phyloP scores from a whole-genome alignment of 2,113 vertebrate species.

The Cyanoderma ruficeps region DNA sequence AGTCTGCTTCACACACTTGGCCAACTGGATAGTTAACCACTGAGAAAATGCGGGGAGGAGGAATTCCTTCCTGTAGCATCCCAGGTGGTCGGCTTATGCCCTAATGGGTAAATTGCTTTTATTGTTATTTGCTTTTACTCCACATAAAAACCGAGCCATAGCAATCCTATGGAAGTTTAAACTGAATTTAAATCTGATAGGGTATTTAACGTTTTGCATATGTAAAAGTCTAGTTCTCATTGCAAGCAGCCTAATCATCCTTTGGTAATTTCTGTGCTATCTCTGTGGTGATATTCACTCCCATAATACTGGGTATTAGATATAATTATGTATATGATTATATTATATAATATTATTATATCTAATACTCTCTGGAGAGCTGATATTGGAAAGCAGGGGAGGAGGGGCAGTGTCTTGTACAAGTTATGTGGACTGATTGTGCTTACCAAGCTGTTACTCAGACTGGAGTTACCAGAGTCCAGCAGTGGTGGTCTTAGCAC shows the following conservation, averaged over 20 bases:
- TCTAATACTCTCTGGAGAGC: neutral
- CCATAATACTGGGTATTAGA: neutral
- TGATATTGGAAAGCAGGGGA: neutral
- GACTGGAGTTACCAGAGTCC: neutral
- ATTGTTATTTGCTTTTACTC: neutral
- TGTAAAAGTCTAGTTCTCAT: neutral
- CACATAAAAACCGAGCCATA: neutral
- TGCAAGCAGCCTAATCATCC: neutral
- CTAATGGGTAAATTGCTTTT: neutral
- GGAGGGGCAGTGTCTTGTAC: neutral
- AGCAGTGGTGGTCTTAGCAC: neutral
- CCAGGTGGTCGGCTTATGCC: neutral
- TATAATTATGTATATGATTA: neutral
- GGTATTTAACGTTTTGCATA: neutral
- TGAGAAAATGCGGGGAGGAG: neutral
- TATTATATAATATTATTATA: neutral
- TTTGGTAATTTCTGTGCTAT: neutral
- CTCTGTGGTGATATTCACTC: neutral
- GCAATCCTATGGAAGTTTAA: neutral
- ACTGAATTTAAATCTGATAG: neutral
- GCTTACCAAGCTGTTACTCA: neutral
- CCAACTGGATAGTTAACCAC: neutral
- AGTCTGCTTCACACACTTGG: neutral
- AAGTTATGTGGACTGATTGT: neutral
- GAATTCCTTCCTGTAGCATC: neutral